These are phyloP conservation scores for Blennius ocellaris DNA, from an alignment of 2,113 vertebrate genomes.

Conservation along the genomic window DNA sequence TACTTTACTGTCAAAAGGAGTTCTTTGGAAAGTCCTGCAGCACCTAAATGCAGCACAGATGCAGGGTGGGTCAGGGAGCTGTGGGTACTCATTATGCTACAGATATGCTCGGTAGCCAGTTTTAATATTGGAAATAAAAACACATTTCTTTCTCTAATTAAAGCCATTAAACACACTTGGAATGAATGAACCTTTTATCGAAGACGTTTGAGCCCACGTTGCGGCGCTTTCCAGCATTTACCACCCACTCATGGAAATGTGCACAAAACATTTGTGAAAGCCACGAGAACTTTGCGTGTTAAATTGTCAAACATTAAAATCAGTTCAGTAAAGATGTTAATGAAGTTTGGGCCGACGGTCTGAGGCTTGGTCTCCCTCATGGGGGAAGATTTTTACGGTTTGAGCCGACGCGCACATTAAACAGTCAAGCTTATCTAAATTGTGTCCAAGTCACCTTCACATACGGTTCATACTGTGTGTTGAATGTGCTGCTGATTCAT, in stretches of 20 bases:
- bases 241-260: conserved; percentile 57
- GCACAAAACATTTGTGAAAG: conserved; percentile 37
- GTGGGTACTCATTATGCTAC: conserved; percentile 29
- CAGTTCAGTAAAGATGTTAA: background rate
- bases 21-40: conserved; percentile 23
- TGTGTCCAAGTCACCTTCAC: background rate
- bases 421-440: background rate
- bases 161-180: conserved; percentile 53
- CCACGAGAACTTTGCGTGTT: conserved; percentile 16
- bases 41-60: conserved; percentile 18
- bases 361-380: background rate
- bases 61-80: conserved; percentile 24
- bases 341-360: background rate
- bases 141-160: conserved; percentile 61
- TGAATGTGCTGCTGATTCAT: background rate
- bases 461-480: background rate
- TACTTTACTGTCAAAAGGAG: background rate
- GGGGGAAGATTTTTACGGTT: background rate
- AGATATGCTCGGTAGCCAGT: conserved; percentile 37
- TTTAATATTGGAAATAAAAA: conserved; percentile 69
- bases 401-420: background rate
- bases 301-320: background rate
- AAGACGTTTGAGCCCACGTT: conserved; percentile 27
- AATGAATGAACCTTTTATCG: conserved; percentile 40
- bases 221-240: conserved; percentile 52